phyloP scores from a whole-genome alignment of 1,140 invertebrate species.

The Lepidurus packardi region DNA sequence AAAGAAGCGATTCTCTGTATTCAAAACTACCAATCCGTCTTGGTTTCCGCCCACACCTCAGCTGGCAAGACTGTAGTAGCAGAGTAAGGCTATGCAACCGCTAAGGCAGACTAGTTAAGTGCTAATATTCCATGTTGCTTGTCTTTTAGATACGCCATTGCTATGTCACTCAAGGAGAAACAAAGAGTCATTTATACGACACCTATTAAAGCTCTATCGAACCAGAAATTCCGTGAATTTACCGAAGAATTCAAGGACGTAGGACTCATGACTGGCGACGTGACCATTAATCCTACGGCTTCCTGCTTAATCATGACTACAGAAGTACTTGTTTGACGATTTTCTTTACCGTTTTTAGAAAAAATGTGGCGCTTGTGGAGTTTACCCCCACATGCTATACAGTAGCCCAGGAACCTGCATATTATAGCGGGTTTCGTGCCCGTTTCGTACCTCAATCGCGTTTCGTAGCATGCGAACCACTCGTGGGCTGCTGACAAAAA shows the following conservation, averaged over 20 bases:
- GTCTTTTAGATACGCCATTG: conserved; percentile 57
- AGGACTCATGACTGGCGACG: conserved; percentile 96
- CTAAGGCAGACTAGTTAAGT: background rate
- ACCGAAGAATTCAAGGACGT: conserved; percentile 97
- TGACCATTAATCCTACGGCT: conserved; percentile 96
- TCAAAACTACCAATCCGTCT: conserved; percentile 96
- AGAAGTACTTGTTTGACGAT: conserved; percentile 51
- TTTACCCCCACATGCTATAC: too few relatives aligned
- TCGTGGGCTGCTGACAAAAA: too few relatives aligned
- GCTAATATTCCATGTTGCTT: conserved; percentile 13
- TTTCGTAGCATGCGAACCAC: too few relatives aligned
- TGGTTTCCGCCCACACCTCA: conserved; percentile 98
- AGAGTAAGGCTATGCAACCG: conserved; percentile 73
- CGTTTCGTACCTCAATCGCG: too few relatives aligned
- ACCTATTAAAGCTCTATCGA: conserved; percentile 98
- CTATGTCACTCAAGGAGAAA: conserved; percentile 61
- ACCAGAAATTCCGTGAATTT: conserved; percentile 99
- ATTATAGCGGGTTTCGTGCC: too few relatives aligned
- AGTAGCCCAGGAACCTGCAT: too few relatives aligned
- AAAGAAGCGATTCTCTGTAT: conserved; percentile 95
- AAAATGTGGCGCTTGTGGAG: too few relatives aligned
- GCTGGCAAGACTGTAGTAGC: conserved; percentile 99
- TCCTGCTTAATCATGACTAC: conserved; percentile 99
- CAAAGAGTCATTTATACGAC: conserved; percentile 98
- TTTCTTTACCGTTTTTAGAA: background rate